Conservation (phyloP, 1,140 invertebrate species). For the Heliconius hermathena region DNA sequence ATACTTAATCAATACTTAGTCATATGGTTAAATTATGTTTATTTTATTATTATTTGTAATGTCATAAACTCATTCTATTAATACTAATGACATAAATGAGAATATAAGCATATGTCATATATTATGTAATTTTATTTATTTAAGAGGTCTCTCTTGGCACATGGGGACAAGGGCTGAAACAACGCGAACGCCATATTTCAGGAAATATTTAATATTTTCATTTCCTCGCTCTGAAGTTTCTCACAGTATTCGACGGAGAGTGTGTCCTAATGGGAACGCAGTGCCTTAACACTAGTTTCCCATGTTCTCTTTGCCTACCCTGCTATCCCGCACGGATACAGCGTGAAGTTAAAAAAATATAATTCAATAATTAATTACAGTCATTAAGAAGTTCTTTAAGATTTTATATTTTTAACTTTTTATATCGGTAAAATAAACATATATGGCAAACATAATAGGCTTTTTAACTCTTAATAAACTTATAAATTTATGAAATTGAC, state of each 20-base stretch:
- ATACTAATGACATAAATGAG: background rate
- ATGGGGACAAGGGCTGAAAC: no score
- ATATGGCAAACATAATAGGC: background rate
- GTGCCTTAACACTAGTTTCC: no score
- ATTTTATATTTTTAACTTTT: background rate
- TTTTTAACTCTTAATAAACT: background rate
- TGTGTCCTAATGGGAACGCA: no score
- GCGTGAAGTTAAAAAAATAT: no score
- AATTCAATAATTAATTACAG: background rate
- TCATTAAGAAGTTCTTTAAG: background rate
- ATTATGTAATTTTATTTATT: no score
- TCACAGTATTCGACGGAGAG: no score
- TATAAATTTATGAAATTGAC: background rate
- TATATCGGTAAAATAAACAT: background rate
- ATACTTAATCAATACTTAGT: background rate
- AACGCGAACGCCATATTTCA: no score
- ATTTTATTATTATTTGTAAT: background rate
- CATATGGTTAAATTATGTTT: background rate
- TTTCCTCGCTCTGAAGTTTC: no score
- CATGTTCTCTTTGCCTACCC: no score
- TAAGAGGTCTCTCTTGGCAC: no score
- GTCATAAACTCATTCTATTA: constrained; percentile 1
- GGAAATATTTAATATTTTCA: no score
- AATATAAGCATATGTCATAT: background rate
- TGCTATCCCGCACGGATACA: no score